Base-by-base conservation (phyloP, 2,888 invertebrate genomes). In the Caenorhabditis japonica region DNA sequence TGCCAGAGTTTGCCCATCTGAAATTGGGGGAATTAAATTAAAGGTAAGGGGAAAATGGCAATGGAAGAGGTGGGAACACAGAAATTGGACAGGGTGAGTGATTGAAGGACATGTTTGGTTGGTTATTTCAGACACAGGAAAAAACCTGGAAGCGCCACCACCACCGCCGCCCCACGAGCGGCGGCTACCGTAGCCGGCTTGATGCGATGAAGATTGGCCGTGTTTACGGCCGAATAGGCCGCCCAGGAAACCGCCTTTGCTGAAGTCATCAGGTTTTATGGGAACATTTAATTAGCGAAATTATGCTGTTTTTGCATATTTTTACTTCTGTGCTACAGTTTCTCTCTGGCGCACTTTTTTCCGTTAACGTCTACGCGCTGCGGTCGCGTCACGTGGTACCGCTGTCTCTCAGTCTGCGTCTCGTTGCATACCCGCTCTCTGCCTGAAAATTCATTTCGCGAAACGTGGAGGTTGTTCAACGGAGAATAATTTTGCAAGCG, bases 1-100 rank as follows among this genome's bases (percentile, higher is more conserved):
- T 43, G 21, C 86, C 86, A 51, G 75, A 75, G 21, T 62, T 73
- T 34, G 76, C 33, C 58, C 74, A 80, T 68, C 81, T 81, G 69
- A 52, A 77, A 64, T 27, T 41, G 10, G 33, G 2, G 25, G 5
- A 27, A n/a, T 46, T 46, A 4, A n/a, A 33, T 30, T 17, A 30
- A 46, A 46, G n/a, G 4, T 30, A 5, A 3, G 15, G 27, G 1
- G 30, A 41, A 33, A 55, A 17, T 19, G 39, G 21, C 2, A n/a
- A 38, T 8, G 10, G 23, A 53, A 12, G 15, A 46, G 2, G 2
- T 10, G 2, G 10, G 3, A 2, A 30, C 30, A 33, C 15, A 47
- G n/a, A 17, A 30, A 19, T 33, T 47, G 23, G 25, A 23, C 13
- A 51, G n/a, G 8, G n/a, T 21, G 30, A 12, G 13, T 17, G 21